Evolutionary conservation across 2,888 invertebrate genomes (phyloP).

Genomic region (Dione vanillae): DNA sequence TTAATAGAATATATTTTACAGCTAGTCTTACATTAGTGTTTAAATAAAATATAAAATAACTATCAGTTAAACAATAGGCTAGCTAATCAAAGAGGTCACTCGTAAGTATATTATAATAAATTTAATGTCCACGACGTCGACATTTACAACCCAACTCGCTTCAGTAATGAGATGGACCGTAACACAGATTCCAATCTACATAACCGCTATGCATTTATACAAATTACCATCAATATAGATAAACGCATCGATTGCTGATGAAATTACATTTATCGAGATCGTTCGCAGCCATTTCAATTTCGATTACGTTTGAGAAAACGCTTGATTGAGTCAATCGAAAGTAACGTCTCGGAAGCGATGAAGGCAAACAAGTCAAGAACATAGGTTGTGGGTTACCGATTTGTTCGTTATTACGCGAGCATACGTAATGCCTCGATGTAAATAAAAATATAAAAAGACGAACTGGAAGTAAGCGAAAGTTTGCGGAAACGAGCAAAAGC

Average conservation of each 20-base stretch:
- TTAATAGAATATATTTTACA: neutral
- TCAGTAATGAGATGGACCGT: constrained; percentile 44
- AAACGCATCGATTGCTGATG: constrained; percentile 61
- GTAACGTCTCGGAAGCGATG: constrained; percentile 36
- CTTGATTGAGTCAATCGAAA: constrained; percentile 46
- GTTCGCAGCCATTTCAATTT: constrained; percentile 55
- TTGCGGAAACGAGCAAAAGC: constrained; percentile 10
- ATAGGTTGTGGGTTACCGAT: constrained; percentile 38
- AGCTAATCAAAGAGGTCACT: constrained; percentile 9
- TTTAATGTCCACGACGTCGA: constrained; percentile 19
- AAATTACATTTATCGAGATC: constrained; percentile 68
- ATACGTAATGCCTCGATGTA: constrained; percentile 23
- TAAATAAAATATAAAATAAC: neutral
- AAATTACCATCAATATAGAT: constrained; percentile 60
- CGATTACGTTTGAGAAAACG: constrained; percentile 56
- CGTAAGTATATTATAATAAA: constrained; percentile 25
- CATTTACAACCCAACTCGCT: constrained; percentile 30
- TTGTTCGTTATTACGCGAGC: constrained; percentile 33
- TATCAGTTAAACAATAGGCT: constrained; percentile 3
- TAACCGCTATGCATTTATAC: constrained; percentile 53
- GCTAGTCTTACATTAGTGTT: neutral
- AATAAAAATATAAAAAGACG: constrained; percentile 26
- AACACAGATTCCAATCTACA: constrained; percentile 50
- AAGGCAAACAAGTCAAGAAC: constrained; percentile 41
- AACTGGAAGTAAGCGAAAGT: constrained; percentile 30